phyloP scores from a whole-genome alignment of 2,888 invertebrate species.

The Callyntrura sp. region DNA sequence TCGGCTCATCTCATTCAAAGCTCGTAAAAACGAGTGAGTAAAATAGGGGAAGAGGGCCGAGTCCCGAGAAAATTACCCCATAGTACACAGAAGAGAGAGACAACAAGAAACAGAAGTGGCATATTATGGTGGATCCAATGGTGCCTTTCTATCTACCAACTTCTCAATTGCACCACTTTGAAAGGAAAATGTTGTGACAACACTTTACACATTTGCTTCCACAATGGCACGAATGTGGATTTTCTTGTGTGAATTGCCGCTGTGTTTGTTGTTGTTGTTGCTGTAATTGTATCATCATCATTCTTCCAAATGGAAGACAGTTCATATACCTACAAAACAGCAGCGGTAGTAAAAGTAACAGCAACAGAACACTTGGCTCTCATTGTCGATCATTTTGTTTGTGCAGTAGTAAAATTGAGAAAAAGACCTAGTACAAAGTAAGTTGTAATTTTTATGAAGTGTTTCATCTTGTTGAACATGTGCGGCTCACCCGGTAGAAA shows the following conservation, averaged over 20 bases:
- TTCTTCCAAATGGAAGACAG: slow-evolving; percentile 21
- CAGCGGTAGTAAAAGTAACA: neutral
- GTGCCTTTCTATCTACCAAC: neutral
- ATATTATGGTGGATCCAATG: neutral
- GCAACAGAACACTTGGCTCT: slow-evolving; percentile 27
- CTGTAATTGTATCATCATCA: slow-evolving; percentile 65
- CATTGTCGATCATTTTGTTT: slow-evolving; percentile 55
- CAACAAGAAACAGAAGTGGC: neutral
- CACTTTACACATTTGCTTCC: slow-evolving; percentile 65
- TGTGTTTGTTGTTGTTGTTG: slow-evolving; percentile 61
- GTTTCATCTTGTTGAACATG: slow-evolving; percentile 68
- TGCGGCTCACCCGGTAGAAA: slow-evolving; percentile 68
- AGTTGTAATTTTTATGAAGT: slow-evolving; percentile 50
- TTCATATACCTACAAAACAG: too few species aligned
- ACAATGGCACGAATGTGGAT: slow-evolving; percentile 50
- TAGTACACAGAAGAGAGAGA: neutral
- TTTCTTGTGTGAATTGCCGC: slow-evolving; percentile 25
- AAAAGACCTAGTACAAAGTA: slow-evolving; percentile 19
- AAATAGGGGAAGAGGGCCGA: slow-evolving; percentile 17
- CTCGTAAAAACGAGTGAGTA: slow-evolving; percentile 44
- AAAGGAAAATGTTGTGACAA: slow-evolving; percentile 72
- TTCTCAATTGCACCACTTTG: slow-evolving; percentile 58
- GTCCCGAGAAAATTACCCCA: slow-evolving; percentile 11
- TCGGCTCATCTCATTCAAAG: slow-evolving; percentile 76
- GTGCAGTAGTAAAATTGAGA: slow-evolving; percentile 46